These are phyloP conservation scores for Lepidurus packardi DNA, from an alignment of 1,140 invertebrate species.

Conservation along the genomic window DNA sequence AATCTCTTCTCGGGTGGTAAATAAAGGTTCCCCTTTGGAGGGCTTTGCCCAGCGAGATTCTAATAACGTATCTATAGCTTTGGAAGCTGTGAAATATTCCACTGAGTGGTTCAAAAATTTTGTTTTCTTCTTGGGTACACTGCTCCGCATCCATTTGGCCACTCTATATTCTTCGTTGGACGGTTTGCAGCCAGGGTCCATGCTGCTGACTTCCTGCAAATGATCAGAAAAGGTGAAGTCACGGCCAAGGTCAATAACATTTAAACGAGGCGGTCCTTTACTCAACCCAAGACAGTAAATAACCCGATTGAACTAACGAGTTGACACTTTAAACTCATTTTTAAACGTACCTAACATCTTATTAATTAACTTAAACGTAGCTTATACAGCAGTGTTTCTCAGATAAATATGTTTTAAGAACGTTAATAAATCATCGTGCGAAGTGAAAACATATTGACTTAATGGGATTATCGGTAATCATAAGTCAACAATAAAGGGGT, in stretches of 20 bases:
- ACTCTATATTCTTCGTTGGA: constrained; percentile 87
- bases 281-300: neutral
- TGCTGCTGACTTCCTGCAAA: constrained; percentile 50
- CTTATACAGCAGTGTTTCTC: too few relatives aligned
- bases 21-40: constrained; percentile 61
- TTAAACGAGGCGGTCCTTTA: neutral
- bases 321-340: too few relatives aligned
- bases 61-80: constrained; percentile 84
- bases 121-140: constrained; percentile 87
- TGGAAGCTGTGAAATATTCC: constrained; percentile 86
- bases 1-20: constrained; percentile 71
- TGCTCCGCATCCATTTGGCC: constrained; percentile 87
- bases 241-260: neutral
- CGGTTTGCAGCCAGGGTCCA: constrained; percentile 58
- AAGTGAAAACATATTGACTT: too few relatives aligned
- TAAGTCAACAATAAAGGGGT: too few relatives aligned
- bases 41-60: constrained; percentile 82
- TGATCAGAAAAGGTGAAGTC: neutral
- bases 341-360: constrained; percentile 27
- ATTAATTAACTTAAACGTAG: neutral
- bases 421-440: too few relatives aligned
- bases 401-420: too few relatives aligned
- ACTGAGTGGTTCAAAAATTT: constrained; percentile 94
- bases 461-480: too few relatives aligned
- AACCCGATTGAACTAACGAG: too few relatives aligned